These are phyloP conservation scores for Augochlora pura DNA, from an alignment of 1,140 invertebrate genomes.

Conservation along the genomic window DNA sequence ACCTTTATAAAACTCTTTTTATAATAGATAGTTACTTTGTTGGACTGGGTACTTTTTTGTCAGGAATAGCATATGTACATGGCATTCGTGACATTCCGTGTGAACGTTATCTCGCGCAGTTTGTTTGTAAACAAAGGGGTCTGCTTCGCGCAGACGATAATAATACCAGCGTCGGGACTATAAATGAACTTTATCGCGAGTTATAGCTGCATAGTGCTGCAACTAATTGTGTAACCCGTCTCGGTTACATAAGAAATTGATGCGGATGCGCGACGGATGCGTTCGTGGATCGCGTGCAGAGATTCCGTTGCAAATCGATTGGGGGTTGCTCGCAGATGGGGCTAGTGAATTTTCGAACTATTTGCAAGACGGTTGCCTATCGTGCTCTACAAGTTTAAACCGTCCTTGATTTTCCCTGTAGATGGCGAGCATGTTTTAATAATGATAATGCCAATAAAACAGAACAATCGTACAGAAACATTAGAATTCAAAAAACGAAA, in stretches of 20 bases:
- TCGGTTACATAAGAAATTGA: constrained; percentile 29
- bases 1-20: no score
- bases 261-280: not conserved
- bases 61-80: no score
- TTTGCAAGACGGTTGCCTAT: not conserved
- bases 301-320: constrained; percentile 15
- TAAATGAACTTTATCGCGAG: constrained; percentile 27
- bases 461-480: no score
- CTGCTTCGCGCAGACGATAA: constrained; percentile 9
- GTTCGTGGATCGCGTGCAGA: not conserved
- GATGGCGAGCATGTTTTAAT: no score
- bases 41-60: no score
- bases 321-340: not conserved
- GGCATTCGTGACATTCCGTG: not conserved
- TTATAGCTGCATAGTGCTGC: constrained; percentile 9
- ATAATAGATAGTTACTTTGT: no score
- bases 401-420: no score
- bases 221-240: constrained; percentile 28
- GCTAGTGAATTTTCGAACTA: not conserved
- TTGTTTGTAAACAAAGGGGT: constrained; percentile 56
- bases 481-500: no score
- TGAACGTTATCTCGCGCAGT: constrained; percentile 40
- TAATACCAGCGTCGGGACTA: not conserved
- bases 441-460: no score
- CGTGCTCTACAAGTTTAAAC: not conserved